A percentile compares a stretch with the other conserved stretches of the same genome.
Conservation (phyloP, 1,140 invertebrate species). For the Planococcus citri region DNA sequence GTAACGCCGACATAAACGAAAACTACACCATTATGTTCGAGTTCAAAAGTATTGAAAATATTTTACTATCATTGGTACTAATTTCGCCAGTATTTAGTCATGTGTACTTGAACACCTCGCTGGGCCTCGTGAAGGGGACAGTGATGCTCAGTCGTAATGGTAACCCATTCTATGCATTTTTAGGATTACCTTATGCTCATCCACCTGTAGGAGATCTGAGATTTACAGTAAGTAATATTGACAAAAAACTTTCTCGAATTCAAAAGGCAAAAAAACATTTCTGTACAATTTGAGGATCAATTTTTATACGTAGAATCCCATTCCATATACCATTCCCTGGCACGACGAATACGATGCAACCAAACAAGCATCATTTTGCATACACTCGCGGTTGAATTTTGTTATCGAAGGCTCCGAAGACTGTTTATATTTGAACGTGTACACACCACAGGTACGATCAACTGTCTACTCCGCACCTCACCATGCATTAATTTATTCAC, state of each 20-base stretch:
- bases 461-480: no score
- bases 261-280: background rate
- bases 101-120: background rate
- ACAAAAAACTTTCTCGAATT: background rate
- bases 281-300: no score
- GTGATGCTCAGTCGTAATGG: background rate
- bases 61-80: background rate
- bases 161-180: constrained; percentile 15
- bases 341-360: constrained; percentile 29
- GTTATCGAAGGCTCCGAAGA: constrained; percentile 22
- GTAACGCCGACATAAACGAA: no score
- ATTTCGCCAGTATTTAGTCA: background rate
- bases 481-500: no score
- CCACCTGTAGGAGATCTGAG: constrained; percentile 23
- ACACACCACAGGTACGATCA: constrained; percentile 25
- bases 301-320: background rate
- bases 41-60: background rate
- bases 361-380: background rate
- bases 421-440: constrained; percentile 27
- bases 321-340: constrained; percentile 33
- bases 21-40: no score
- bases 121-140: background rate
- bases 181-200: constrained; percentile 24
- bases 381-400: background rate
- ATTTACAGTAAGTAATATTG: constrained; percentile 23